Conservation (phyloP, 2,888 invertebrate genomes). For the Monochamus alternatus region DNA sequence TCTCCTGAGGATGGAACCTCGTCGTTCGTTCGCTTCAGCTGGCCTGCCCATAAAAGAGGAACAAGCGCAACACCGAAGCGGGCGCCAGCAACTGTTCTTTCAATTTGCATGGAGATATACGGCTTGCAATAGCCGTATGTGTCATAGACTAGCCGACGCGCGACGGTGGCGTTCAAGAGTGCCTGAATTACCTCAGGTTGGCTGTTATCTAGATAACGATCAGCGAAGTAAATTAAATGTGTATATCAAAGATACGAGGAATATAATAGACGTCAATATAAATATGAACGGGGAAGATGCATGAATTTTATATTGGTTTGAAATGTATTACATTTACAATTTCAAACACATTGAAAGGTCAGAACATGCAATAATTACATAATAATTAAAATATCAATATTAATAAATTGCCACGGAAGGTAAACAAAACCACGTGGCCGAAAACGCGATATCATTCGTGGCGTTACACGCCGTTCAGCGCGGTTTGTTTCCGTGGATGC, state of each 20-base stretch:
- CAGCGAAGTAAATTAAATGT: neutral
- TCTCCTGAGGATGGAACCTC: neutral
- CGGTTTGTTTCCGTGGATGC: too few relatives aligned
- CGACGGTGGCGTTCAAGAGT: constrained; percentile 1
- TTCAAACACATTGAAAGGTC: too few relatives aligned
- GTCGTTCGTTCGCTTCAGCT: neutral
- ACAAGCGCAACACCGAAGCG: constrained; percentile 5
- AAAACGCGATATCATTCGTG: too few relatives aligned
- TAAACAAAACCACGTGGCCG: too few relatives aligned
- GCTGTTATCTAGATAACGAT: neutral
- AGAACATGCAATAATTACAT: too few relatives aligned
- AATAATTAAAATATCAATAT: too few relatives aligned
- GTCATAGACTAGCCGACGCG: neutral
- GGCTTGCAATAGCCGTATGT: neutral
- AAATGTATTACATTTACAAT: too few relatives aligned
- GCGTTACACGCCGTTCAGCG: too few relatives aligned
- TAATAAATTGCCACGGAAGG: too few relatives aligned
- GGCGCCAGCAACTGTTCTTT: constrained; percentile 24
- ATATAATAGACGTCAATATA: too few relatives aligned
- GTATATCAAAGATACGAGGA: neutral
- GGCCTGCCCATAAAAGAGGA: neutral
- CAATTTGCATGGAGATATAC: constrained; percentile 18
- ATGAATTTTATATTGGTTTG: too few relatives aligned
- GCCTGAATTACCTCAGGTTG: neutral
- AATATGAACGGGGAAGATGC: too few relatives aligned